Evolutionary conservation across 2,113 vertebrate genomes (phyloP), one percentile per base, ranked within the genome.

Genomic region (Embiotoca jacksoni): DNA sequence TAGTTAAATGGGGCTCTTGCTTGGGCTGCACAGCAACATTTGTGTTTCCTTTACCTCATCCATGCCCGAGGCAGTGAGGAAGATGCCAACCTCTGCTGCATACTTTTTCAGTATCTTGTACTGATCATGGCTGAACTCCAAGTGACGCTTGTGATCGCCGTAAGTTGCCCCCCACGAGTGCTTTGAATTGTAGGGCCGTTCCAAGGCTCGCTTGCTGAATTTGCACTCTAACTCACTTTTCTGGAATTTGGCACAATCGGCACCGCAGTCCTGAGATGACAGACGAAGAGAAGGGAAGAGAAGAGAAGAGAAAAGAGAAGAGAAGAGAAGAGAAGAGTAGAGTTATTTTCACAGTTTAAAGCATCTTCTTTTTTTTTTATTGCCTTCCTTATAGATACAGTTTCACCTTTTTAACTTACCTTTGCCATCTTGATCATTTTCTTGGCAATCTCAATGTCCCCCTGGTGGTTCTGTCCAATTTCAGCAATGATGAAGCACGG

Each of bases 191-290:
- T 99, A 99, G 0, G 96, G 96, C 3, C 96, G 95, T 66, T 95
- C 95, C 90, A 99, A 74, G 0, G 98, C 98, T 68, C 79, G 93
- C 74, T 95, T 96, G 81, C 97, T 99, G 76, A 99, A 99, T 69
- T 98, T 99, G 84, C 95, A 62, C 59, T 98, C 96, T 76, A 99
- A 82, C 49, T 99, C 98, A 2, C 98, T 99, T 87, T 99, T 99
- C 92, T 99, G 98, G 81, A 99, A 97, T 84, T 99, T 99, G n/a
- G 98, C 98, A 84, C 98, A 99, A 55, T 99, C 98, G 0, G 97
- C 98, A 8, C 98, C 98, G 0, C 96, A 96, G 2, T 99, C 97
- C 98, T 99, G 89, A 85, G 37, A 23, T 23, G 23, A 23, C 23
- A 23, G 23, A 23, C 23, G 23, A 23, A 23, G 23, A 23, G n/a